Conservation (phyloP, 35 echinoderm and acorn worm species). For the Hemicentrotus pulcherrimus region DNA sequence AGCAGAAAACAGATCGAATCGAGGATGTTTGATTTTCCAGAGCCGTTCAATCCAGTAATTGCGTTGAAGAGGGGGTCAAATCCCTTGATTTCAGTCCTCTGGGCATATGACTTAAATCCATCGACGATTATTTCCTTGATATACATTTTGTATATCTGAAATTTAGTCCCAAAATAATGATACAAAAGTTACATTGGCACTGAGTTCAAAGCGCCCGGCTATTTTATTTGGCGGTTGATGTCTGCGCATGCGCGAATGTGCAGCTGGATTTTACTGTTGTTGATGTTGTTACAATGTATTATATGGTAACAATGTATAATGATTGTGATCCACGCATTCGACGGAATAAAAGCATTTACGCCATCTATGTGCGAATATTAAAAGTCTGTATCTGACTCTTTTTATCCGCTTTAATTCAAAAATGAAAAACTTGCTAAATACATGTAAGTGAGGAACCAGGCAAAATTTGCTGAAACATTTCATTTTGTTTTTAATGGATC, state of each 20-base stretch:
- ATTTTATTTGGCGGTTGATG: conserved; percentile 56
- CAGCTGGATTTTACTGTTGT: background rate
- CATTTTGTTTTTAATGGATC: too few species aligned
- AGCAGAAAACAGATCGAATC: conserved; percentile 98
- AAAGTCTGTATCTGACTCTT: too few species aligned
- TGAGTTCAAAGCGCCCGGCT: conserved; percentile 59
- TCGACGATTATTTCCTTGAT: conserved; percentile 97
- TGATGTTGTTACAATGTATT: too few species aligned
- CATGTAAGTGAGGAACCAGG: too few species aligned
- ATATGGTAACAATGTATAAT: too few species aligned
- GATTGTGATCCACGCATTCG: too few species aligned
- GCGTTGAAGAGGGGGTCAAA: conserved; percentile 98
- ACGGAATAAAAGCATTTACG: too few species aligned
- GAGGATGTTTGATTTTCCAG: conserved; percentile 97
- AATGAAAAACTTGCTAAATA: too few species aligned
- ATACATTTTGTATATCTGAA: conserved; percentile 72
- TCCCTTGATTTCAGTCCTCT: conserved; percentile 96
- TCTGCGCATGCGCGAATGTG: conserved; percentile 63
- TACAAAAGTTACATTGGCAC: background rate
- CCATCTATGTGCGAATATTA: too few species aligned
- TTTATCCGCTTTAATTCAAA: too few species aligned
- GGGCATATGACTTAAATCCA: conserved; percentile 98
- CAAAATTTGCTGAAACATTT: too few species aligned
- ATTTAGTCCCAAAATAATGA: background rate
- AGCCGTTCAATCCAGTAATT: conserved; percentile 96